These are phyloP conservation scores for Eptatretus atami DNA, from an alignment of 2,797 vertebrate genomes.

Conservation along the genomic window DNA sequence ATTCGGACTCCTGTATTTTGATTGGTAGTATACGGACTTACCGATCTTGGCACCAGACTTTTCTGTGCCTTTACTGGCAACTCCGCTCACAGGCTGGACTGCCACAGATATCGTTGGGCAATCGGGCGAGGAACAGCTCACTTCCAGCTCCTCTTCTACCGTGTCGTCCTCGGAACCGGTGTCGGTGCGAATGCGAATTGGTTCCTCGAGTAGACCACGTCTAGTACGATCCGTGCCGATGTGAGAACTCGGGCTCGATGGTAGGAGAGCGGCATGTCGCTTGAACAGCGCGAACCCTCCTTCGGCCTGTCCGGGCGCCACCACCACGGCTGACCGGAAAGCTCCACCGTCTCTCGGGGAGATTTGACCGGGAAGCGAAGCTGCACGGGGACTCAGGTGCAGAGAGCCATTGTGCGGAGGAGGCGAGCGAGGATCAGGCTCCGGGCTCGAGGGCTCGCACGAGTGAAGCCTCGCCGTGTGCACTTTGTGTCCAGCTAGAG, in stretches of 20 bases:
- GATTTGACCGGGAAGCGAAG: constrained; percentile 3
- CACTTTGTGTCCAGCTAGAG: background rate
- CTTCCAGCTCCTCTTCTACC: constrained; percentile 3
- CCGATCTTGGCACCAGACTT: too few species aligned
- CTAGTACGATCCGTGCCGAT: background rate
- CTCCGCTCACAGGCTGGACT: too few species aligned
- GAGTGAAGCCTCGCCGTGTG: background rate
- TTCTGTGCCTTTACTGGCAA: too few species aligned
- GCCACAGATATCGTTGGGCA: background rate
- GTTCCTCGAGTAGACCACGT: background rate
- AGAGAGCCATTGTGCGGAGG: background rate
- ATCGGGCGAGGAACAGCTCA: constrained; percentile 4
- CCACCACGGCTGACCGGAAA: background rate
- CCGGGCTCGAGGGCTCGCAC: background rate
- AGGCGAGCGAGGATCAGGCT: background rate
- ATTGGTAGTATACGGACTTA: too few species aligned
- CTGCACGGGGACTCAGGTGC: background rate
- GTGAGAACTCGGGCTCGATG: background rate
- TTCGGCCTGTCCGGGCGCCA: background rate
- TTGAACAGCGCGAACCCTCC: background rate
- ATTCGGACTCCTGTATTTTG: too few species aligned
- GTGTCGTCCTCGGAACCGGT: constrained; percentile 1
- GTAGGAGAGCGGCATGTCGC: background rate
- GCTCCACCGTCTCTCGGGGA: constrained; percentile 1
- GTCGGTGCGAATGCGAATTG: background rate